Evolutionary conservation across 1,140 invertebrate species (phyloP).

Genomic region (Cylas formicarius): DNA sequence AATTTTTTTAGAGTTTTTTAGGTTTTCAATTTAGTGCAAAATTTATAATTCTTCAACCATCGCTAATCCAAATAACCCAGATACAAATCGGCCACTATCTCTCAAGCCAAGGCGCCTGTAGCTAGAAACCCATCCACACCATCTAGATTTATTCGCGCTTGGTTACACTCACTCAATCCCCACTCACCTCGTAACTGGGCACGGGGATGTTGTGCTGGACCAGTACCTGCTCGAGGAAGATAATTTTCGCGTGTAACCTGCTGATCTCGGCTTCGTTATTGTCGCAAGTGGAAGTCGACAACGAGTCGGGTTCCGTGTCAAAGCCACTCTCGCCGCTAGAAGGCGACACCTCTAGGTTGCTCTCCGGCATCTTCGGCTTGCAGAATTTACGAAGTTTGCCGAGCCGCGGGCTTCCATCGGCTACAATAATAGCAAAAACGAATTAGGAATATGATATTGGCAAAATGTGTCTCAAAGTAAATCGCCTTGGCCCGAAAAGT

Average conservation of each 20-base stretch:
- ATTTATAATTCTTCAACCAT: too few species aligned
- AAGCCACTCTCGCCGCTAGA: slow-evolving; percentile 42
- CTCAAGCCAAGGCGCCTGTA: too few species aligned
- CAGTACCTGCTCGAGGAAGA: slow-evolving; percentile 33
- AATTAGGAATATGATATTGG: too few species aligned
- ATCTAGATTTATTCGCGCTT: too few species aligned
- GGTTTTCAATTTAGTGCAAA: too few species aligned
- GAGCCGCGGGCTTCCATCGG: slow-evolving; percentile 46
- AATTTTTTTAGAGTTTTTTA: too few species aligned
- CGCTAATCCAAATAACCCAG: too few species aligned
- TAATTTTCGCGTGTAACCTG: slow-evolving; percentile 32
- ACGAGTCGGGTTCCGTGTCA: slow-evolving; percentile 40
- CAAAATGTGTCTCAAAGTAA: too few species aligned
- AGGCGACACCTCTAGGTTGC: slow-evolving; percentile 38
- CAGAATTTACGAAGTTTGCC: slow-evolving; percentile 50
- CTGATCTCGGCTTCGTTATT: slow-evolving; percentile 24
- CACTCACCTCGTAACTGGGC: slow-evolving; percentile 30
- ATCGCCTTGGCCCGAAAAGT: too few species aligned
- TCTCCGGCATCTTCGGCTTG: slow-evolving; percentile 31
- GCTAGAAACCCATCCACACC: too few species aligned
- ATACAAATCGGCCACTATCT: too few species aligned
- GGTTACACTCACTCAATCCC: too few species aligned
- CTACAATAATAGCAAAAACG: slow-evolving; percentile 30
- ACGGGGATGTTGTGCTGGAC: slow-evolving; percentile 34
- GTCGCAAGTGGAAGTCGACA: slow-evolving; percentile 31